Base-by-base conservation (phyloP, 1,140 invertebrate species). In the Harlomillsia oculata region DNA sequence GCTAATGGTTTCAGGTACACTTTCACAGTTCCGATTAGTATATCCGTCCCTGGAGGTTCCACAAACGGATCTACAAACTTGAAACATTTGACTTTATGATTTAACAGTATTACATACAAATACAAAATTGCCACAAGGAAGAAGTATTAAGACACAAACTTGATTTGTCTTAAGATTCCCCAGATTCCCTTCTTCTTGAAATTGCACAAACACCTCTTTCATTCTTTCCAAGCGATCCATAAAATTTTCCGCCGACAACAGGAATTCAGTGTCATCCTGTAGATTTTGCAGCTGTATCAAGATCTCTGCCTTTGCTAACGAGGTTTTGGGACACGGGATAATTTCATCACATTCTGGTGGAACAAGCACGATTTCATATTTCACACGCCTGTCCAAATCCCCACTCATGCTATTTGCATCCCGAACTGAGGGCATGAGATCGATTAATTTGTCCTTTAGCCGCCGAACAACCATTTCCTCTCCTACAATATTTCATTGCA, bases 121-220 rank as follows among this genome's bases (percentile, higher is more conserved):
- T n/a, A n/a, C n/a, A n/a, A n/a, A n/a, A n/a, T n/a, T n/a, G n/a
- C n/a, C n/a, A n/a, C n/a, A n/a, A n/a, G n/a, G n/a, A n/a, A n/a
- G n/a, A n/a, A n/a, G n/a, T n/a, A n/a, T n/a, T n/a, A n/a, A n/a
- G n/a, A n/a, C n/a, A n/a, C n/a, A n/a, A n/a, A n/a, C n/a, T n/a
- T n/a, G n/a, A n/a, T n/a, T n/a, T n/a, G n/a, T n/a, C n/a, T n/a
- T n/a, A n/a, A n/a, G n/a, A n/a, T n/a, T n/a, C n/a, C n/a, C n/a
- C n/a, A n/a, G n/a, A n/a, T n/a, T n/a, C n/a, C n/a, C n/a, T n/a
- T n/a, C n/a, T n/a, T n/a, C n/a, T n/a, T n/a, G n/a, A n/a, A n/a
- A n/a, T n/a, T n/a, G n/a, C n/a, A n/a, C n/a, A n/a, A 78, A 82
- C 72, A 82, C 78, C 65, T 81, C 78, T 66, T 79, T 76, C 77